Conservation (phyloP, 2,888 invertebrate genomes). For the Leptopilina drosophilae region DNA sequence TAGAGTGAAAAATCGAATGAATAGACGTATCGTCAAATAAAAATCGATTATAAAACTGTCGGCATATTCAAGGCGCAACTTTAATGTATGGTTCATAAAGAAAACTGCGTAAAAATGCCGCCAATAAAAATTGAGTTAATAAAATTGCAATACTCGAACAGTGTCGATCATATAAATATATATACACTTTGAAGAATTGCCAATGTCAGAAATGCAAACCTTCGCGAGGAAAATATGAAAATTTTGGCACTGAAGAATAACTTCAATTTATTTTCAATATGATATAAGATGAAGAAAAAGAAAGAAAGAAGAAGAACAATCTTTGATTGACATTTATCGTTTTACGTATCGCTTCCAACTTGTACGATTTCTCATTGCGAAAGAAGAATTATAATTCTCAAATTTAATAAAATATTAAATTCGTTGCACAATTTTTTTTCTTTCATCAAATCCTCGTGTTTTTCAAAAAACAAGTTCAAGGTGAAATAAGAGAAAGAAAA, state of each 20-base stretch:
- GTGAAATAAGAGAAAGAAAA: too few relatives aligned
- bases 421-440: neutral
- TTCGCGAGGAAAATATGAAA: neutral
- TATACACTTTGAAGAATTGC: neutral
- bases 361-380: conserved; percentile 33
- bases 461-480: too few relatives aligned
- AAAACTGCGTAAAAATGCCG: neutral
- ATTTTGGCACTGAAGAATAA: conserved; percentile 5
- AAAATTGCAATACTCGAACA: neutral
- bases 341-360: conserved; percentile 26
- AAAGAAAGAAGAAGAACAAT: neutral
- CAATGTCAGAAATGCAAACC: neutral
- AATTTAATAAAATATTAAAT: conserved; percentile 15
- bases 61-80: neutral
- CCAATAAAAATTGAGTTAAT: conserved; percentile 4
- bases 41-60: neutral
- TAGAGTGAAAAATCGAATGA: neutral
- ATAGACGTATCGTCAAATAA: neutral
- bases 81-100: conserved; percentile 6
- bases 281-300: conserved; percentile 21
- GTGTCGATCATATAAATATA: neutral
- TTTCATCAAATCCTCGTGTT: too few relatives aligned
- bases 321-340: conserved; percentile 37
- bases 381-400: conserved; percentile 20
- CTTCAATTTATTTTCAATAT: conserved; percentile 18